Evolutionary conservation across 2,888 invertebrate genomes (phyloP), one percentile per base, ranked within the genome.

Genomic region (Anthrax anthrax): DNA sequence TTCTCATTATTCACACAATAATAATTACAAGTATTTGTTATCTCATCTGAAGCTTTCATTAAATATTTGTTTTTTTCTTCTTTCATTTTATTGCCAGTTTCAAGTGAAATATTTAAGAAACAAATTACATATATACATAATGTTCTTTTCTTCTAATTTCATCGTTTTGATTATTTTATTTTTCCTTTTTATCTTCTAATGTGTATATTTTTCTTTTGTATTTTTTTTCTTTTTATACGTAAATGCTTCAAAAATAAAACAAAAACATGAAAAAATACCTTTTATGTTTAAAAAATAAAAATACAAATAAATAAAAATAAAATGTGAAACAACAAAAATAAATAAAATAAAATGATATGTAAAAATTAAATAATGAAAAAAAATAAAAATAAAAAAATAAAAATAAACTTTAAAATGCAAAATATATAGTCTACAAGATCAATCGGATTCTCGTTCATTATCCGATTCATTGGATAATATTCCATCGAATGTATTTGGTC

Each of bases 381-480:
- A 52, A 37, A 39, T 29, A 27, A 47, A 50, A 50, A 23, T 43
- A 38, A 49, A 42, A 48, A 47, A 50, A 23, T 23, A 6, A 23
- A 32, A 42, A 44, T 44, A 18, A 29, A 50, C 41, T 34, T 37
- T 16, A 6, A 49, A 51, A 47, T 50, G 49, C 44, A 43, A 38
- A 37, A 44, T 37, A 38, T 43, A 47, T 49, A 69, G 68, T 67
- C 62, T 69, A 62, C 68, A 68, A 68, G 68, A 69, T 59, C 69
- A 69, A 57, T 64, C 68, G 66, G 68, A 69, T 55, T 65, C 69
- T 53, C 65, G 69, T 56, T 69, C 68, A 47, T 59, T 69, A 56
- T 69, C 68, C 57, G 68, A 69, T 71, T 79, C 81, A 61, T 75
- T 78, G 76, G 80, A 68, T 59, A 68, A 69, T 59, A 69, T 69